Evolutionary conservation across 2,113 vertebrate species (phyloP).

Genomic region (Leuciscus idus): DNA sequence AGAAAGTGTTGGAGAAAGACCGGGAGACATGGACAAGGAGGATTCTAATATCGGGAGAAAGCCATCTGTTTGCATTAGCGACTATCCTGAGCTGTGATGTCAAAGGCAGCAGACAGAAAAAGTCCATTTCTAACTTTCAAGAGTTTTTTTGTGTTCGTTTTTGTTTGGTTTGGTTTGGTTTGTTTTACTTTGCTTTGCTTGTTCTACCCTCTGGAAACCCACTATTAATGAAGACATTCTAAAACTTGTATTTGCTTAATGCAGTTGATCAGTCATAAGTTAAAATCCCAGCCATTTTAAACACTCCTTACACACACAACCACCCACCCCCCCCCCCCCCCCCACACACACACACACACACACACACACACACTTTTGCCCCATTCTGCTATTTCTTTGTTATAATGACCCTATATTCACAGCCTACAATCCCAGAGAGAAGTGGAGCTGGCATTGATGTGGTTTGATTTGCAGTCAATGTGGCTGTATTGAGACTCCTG

Average conservation of each 20-base stretch:
- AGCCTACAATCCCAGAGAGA: constrained; percentile 44
- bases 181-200: too few species aligned
- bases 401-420: constrained; percentile 8
- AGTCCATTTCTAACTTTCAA: not conserved
- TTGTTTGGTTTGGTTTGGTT: too few species aligned
- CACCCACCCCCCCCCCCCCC: not conserved
- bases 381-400: constrained; percentile 39
- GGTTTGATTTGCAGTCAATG: constrained; percentile 68
- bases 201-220: too few species aligned
- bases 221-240: not conserved
- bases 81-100: not conserved
- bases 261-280: constrained; percentile 52
- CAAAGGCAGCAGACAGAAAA: not conserved
- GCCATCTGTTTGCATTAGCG: not conserved
- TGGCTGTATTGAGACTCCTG: constrained; percentile 62
- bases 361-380: constrained; percentile 31
- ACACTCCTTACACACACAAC: not conserved
- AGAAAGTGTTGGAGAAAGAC: not conserved
- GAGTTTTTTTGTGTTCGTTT: not conserved
- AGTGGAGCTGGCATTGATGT: constrained; percentile 60
- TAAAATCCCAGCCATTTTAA: not conserved
- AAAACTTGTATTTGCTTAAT: not conserved
- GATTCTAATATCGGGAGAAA: not conserved
- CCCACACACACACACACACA: not conserved
- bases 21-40: not conserved